Conservation (phyloP, 2,797 vertebrate genomes). For the Tenualosa ilisha region DNA sequence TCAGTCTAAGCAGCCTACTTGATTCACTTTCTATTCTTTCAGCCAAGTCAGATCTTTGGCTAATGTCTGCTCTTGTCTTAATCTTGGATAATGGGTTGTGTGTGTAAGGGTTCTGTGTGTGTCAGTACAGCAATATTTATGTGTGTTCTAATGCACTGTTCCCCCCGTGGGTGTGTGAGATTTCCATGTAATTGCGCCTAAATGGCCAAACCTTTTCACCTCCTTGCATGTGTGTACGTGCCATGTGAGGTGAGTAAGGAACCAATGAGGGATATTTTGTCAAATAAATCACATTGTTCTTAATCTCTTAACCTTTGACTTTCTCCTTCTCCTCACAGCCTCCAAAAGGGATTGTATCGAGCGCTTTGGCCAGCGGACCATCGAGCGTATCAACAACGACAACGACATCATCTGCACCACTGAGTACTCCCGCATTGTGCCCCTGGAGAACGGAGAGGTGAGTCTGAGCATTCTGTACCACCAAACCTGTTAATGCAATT, state of each 20-base stretch:
- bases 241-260: background rate
- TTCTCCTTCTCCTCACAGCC: conserved; percentile 66
- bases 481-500: background rate
- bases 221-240: background rate
- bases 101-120: background rate
- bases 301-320: background rate
- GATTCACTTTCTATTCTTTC: background rate
- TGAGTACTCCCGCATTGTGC: conserved; percentile 92
- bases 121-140: background rate
- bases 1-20: background rate
- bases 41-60: background rate
- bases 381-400: conserved; percentile 84
- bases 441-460: conserved; percentile 96
- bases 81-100: background rate
- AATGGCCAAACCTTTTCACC: background rate
- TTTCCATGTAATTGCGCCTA: background rate
- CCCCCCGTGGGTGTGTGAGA: background rate
- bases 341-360: conserved; percentile 95
- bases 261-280: background rate
- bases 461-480: conserved; percentile 24
- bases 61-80: background rate
- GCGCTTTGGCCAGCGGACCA: conserved; percentile 82
- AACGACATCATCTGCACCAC: conserved; percentile 86
- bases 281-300: background rate
- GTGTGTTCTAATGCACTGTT: background rate